phyloP scores from a whole-genome alignment of 2,113 vertebrate genomes.

The Passer montanus region DNA sequence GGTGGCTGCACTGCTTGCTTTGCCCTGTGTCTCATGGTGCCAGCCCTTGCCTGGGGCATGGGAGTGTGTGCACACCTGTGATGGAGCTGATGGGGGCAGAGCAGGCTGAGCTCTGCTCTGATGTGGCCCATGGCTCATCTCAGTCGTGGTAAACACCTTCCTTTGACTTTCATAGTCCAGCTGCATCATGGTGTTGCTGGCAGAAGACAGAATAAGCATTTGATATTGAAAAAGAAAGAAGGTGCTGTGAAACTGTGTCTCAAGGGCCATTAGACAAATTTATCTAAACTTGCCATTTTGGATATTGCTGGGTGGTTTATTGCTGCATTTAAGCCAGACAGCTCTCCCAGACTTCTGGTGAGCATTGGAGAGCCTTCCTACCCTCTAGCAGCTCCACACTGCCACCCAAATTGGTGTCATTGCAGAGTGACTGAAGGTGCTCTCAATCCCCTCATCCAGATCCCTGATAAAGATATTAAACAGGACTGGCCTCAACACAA shows the following conservation, averaged over 20 bases:
- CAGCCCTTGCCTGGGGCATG: background rate
- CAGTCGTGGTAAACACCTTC: background rate
- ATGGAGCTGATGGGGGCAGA: background rate
- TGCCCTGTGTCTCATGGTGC: background rate
- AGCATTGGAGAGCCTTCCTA: background rate
- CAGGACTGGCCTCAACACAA: background rate
- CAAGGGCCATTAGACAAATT: background rate
- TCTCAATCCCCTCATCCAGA: fast-evolving
- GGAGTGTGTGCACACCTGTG: background rate
- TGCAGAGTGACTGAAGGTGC: background rate
- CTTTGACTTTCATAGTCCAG: background rate
- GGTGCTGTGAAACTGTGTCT: background rate
- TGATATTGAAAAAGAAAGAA: background rate
- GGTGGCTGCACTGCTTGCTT: background rate
- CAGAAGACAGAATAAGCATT: background rate
- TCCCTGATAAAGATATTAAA: background rate
- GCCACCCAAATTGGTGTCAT: background rate
- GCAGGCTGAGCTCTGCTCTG: background rate
- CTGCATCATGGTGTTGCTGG: background rate
- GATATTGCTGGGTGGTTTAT: background rate
- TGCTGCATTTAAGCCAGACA: background rate
- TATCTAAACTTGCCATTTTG: background rate
- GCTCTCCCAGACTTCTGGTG: background rate
- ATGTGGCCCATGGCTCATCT: background rate
- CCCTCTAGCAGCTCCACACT: background rate